These are phyloP conservation scores for Platypus cylindrus DNA, from an alignment of 2,888 invertebrate species.

Conservation along the genomic window DNA sequence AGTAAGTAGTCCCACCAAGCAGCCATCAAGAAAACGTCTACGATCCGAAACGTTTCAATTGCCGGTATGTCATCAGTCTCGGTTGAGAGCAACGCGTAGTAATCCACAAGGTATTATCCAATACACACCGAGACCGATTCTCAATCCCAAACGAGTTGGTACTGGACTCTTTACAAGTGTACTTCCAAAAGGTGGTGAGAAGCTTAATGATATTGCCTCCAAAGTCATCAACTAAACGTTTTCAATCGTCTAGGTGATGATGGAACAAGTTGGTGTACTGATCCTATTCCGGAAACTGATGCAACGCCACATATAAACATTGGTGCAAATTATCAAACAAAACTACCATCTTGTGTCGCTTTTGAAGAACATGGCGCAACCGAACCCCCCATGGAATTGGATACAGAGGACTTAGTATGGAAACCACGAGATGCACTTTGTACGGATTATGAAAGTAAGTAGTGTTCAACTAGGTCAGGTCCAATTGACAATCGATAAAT, in stretches of 20 bases:
- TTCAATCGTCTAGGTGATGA: conserved; percentile 29
- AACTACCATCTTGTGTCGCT: conserved; percentile 46
- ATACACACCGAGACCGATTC: conserved; percentile 89
- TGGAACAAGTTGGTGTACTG: conserved; percentile 28
- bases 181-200: conserved; percentile 19
- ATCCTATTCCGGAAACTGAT: conserved; percentile 37
- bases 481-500: too few species aligned
- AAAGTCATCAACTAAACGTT: not conserved
- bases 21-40: conserved; percentile 48
- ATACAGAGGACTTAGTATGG: conserved; percentile 80
- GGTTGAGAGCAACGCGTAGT: conserved; percentile 39
- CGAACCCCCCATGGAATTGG: conserved; percentile 36
- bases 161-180: conserved; percentile 59
- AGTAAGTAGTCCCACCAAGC: conserved; percentile 51
- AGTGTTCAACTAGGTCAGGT: too few species aligned
- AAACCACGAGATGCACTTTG: conserved; percentile 67
- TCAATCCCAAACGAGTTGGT: conserved; percentile 83
- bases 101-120: conserved; percentile 42
- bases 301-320: conserved; percentile 73
- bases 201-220: conserved; percentile 1
- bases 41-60: conserved; percentile 47
- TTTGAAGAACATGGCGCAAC: conserved; percentile 39
- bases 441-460: conserved; percentile 60
- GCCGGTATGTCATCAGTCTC: conserved; percentile 37
- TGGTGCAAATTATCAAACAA: conserved; percentile 76